Percentiles rank a stretch among this genome's conserved stretches.
Evolutionary conservation across 2,888 invertebrate species (phyloP).

Genomic region (Terebella lapidaria): DNA sequence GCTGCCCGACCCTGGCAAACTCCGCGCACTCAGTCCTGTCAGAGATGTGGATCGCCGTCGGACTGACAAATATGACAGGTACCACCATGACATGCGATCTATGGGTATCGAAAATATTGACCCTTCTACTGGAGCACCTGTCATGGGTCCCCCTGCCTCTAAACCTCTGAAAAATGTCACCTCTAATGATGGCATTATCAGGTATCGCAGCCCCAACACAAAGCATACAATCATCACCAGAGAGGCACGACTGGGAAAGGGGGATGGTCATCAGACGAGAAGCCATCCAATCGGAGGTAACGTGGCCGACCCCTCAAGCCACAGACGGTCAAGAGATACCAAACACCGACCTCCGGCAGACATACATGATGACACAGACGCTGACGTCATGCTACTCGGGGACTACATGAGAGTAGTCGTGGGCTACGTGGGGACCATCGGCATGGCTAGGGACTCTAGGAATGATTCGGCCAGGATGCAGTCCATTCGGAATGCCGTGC

Average conservation of each 20-base stretch:
- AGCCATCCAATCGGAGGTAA: background rate
- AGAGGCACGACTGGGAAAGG: constrained; percentile 13
- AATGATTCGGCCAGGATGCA: constrained; percentile 58
- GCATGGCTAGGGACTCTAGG: constrained; percentile 68
- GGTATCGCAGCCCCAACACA: constrained; percentile 3
- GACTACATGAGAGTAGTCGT: constrained; percentile 55
- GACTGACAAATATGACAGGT: background rate
- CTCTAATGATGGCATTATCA: background rate
- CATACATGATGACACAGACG: background rate
- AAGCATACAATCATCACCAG: constrained; percentile 26
- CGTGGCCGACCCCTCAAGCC: background rate
- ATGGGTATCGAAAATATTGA: constrained; percentile 17
- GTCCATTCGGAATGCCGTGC: constrained; percentile 77
- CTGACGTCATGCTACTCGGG: background rate
- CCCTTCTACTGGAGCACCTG: constrained; percentile 3
- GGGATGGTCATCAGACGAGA: too few relatives aligned
- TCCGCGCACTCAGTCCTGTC: constrained; percentile 9
- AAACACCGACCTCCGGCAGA: background rate
- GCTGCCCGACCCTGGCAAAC: too few relatives aligned
- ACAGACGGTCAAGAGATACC: background rate
- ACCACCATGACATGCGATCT: background rate
- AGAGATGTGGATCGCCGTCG: constrained; percentile 3
- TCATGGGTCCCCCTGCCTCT: background rate
- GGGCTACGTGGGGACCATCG: constrained; percentile 91
- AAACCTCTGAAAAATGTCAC: background rate